Base-by-base conservation (phyloP, 2,113 vertebrate species). In the Xiphophorus hellerii region DNA sequence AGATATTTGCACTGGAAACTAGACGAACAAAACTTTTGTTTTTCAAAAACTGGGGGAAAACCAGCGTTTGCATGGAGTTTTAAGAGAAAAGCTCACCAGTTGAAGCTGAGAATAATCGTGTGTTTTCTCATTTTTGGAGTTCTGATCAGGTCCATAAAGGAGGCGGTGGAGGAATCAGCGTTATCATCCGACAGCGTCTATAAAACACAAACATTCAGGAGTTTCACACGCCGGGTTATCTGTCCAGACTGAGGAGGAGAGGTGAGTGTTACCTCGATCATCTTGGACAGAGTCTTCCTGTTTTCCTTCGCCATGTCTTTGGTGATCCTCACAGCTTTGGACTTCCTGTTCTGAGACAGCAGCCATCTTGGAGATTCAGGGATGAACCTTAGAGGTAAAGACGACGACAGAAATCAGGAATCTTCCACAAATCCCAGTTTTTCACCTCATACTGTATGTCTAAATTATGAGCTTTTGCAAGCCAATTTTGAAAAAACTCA, bases 291-390 rank as follows among this genome's bases (percentile, higher is more conserved):
- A 0, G 83, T 91, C 74, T 63, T 96, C 69, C 94, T 94, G 81
- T 99, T 99, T 90, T 95, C 95, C 76, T 95, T 97, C 60, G 98
- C 97, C 65, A 99, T 94, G 42, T 80, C 84, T 74, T 90, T 91
- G 6, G 97, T 95, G 79, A 98, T 96, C 83, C 94, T 82, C 71
- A 97, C 68, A 0, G 97, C 98, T 88, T 94, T 88, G 4, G 93
- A 80, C 48, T 91, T 94, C 44, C 95, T 90, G 76, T 95, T 97
- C 69, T 97, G 96, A 28, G 96, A 97, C 37, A 98, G 88, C 14
- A 99, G 96, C 98, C 98, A 99, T n/a, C 98, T 92, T 2, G 97
- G 98, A 81, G 98, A 99, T 62, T 99, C 98, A 0, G 98, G 97
- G 80, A 99, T 94, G 37, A 95, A 92, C 98, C 97, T 99, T 87